phyloP scores from a whole-genome alignment of 2,888 invertebrate genomes.

The Timema podura region DNA sequence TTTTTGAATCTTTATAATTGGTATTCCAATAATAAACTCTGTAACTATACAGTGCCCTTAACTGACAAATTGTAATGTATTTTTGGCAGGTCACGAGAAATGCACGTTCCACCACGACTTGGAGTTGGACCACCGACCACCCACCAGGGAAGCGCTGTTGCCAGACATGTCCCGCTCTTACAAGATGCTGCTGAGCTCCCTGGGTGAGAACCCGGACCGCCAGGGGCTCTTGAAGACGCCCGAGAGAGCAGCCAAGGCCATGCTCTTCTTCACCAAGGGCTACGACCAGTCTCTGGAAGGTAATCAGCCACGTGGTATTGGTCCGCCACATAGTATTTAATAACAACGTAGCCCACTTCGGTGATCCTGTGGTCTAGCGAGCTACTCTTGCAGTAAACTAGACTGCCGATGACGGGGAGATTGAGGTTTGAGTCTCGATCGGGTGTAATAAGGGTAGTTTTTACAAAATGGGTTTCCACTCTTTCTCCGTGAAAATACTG shows the following conservation, averaged over 20 bases:
- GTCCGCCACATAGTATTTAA: too few species aligned
- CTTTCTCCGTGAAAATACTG: too few species aligned
- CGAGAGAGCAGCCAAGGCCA: constrained; percentile 95
- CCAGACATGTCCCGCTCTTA: constrained; percentile 89
- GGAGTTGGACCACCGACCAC: constrained; percentile 83
- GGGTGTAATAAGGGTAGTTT: too few species aligned
- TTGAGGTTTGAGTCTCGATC: too few species aligned
- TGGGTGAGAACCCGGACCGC: constrained; percentile 87
- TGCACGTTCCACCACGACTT: constrained; percentile 87
- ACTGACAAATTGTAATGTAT: background rate
- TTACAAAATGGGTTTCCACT: too few species aligned
- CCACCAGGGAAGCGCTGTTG: constrained; percentile 78
- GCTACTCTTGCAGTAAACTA: too few species aligned
- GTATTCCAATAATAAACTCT: too few species aligned
- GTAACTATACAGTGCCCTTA: too few species aligned
- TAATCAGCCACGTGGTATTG: constrained; percentile 42
- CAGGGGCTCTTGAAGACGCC: constrained; percentile 95
- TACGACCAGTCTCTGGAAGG: constrained; percentile 96
- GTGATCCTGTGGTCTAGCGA: too few species aligned
- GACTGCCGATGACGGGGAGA: too few species aligned
- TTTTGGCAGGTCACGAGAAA: constrained; percentile 73
- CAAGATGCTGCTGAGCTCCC: constrained; percentile 71
- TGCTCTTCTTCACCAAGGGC: constrained; percentile 98
- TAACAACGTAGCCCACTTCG: too few species aligned
- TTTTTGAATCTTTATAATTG: too few species aligned